Percentiles rank a stretch among this genome's conserved stretches.
Evolutionary conservation across 2,888 invertebrate species (phyloP).

Genomic region (Leptarthrus brevirostris): DNA sequence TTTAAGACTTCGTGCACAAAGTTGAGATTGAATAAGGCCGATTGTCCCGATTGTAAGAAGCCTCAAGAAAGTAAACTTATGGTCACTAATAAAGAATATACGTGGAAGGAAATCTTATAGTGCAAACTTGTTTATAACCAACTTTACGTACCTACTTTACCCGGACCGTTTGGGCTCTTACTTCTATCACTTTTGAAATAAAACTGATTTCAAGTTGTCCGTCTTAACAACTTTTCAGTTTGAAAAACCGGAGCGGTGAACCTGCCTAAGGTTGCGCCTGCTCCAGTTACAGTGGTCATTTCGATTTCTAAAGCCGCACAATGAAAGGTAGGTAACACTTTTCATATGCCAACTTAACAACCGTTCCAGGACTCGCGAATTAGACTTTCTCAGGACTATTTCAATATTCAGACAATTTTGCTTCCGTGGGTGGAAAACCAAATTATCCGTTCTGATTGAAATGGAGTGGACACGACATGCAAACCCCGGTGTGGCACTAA

Average conservation of each 20-base stretch:
- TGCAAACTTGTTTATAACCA: no score
- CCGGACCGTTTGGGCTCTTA: constrained; percentile 21
- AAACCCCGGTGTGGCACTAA: background rate
- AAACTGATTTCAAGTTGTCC: constrained; percentile 41
- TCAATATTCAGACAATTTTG: background rate
- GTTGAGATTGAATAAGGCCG: no score
- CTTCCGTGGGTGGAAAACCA: background rate
- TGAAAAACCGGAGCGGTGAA: background rate
- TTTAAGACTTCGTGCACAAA: constrained; percentile 12
- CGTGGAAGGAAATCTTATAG: no score
- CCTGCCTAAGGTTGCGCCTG: constrained; percentile 1
- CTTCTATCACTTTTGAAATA: constrained; percentile 48
- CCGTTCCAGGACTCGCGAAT: background rate
- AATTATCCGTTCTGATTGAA: constrained; percentile 14
- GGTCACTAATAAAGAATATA: no score
- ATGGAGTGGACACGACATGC: constrained; percentile 23
- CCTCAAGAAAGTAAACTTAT: background rate
- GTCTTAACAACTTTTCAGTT: constrained; percentile 22
- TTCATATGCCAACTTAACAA: constrained; percentile 8
- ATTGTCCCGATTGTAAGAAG: constrained; percentile 4
- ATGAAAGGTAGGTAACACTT: background rate
- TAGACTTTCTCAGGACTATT: background rate
- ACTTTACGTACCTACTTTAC: constrained; percentile 41
- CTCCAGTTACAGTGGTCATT: constrained; percentile 31
- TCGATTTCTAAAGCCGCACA: background rate